phyloP scores from a whole-genome alignment of 2,113 vertebrate genomes.

The Aphyosemion australe region DNA sequence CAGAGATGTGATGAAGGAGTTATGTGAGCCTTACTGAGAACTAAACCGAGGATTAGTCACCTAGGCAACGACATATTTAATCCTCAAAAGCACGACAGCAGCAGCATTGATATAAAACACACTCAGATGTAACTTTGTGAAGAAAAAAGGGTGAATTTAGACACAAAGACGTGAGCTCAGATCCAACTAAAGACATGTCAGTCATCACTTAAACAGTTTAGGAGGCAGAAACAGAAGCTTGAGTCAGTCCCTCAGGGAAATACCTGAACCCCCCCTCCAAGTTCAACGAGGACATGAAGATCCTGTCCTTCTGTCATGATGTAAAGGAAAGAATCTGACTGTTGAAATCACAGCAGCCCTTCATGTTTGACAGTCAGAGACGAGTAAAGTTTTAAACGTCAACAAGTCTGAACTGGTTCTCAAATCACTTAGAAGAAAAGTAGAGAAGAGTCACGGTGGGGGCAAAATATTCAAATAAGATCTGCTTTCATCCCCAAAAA shows the following conservation, averaged over 20 bases:
- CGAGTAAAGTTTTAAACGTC: conserved; percentile 7
- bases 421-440: conserved; percentile 2
- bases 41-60: too few species aligned
- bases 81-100: too few species aligned
- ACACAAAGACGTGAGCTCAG: too few species aligned
- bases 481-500: neutral
- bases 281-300: neutral
- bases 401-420: conserved; percentile 34
- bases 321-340: neutral
- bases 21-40: too few species aligned
- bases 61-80: too few species aligned
- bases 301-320: neutral
- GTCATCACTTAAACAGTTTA: too few species aligned
- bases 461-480: neutral
- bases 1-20: too few species aligned
- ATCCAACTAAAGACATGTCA: too few species aligned
- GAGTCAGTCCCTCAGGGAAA: neutral
- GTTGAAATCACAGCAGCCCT: conserved; percentile 16
- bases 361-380: conserved; percentile 1
- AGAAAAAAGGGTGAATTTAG: too few species aligned
- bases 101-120: too few species aligned
- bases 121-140: too few species aligned
- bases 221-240: too few species aligned
- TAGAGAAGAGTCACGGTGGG: neutral
- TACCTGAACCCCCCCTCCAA: neutral